phyloP scores from a whole-genome alignment of 2,888 invertebrate genomes.

The Thumatha senex region DNA sequence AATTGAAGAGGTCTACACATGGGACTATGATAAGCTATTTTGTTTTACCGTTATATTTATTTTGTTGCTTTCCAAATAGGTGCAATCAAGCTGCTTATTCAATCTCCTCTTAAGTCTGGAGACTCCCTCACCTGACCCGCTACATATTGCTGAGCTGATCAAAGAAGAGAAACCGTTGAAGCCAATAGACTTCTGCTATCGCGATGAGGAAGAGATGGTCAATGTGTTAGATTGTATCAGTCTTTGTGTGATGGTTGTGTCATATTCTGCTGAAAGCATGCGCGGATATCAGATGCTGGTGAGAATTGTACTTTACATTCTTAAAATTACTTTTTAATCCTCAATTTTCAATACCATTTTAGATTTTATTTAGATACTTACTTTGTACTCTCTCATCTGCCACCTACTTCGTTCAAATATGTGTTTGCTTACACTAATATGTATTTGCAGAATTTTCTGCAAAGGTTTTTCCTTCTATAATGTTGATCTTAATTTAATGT shows the following conservation, averaged over 20 bases:
- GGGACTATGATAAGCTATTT: too few relatives aligned
- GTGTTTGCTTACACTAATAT: too few relatives aligned
- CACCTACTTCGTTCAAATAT: too few relatives aligned
- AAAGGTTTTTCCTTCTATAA: too few relatives aligned
- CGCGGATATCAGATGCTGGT: conserved; percentile 96
- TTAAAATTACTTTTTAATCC: not conserved
- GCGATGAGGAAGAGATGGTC: conserved; percentile 98
- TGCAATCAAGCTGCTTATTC: conserved; percentile 95
- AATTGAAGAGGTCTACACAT: too few relatives aligned
- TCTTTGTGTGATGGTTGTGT: conserved; percentile 99
- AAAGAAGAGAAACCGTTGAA: conserved; percentile 96
- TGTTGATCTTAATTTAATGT: too few relatives aligned
- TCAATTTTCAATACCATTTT: not conserved
- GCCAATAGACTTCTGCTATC: conserved; percentile 99
- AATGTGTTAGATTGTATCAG: conserved; percentile 98
- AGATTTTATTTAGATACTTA: too few relatives aligned
- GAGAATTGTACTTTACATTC: conserved; percentile 41
- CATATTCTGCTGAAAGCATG: conserved; percentile 98
- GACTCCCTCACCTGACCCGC: conserved; percentile 96
- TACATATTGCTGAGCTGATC: conserved; percentile 95
- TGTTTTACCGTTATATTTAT: too few relatives aligned
- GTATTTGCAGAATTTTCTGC: too few relatives aligned
- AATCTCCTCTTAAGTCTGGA: conserved; percentile 95
- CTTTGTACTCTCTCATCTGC: too few relatives aligned
- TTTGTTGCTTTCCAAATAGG: conserved; percentile 73